These are phyloP conservation scores for Microcebus murinus DNA, from an alignment of 2,113 vertebrate genomes.

Conservation along the genomic window DNA sequence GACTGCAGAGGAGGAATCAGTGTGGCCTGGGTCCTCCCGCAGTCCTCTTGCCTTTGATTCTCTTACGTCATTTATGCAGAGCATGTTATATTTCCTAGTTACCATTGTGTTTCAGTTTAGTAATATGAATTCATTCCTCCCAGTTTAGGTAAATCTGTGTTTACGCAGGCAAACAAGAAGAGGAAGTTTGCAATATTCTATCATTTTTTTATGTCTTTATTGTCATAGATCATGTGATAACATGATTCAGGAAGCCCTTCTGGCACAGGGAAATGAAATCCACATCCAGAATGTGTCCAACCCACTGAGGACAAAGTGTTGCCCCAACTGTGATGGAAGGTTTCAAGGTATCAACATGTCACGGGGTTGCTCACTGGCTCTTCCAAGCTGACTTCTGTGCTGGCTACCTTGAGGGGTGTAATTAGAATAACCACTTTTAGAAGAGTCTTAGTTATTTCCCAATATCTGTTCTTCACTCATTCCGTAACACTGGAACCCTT, in stretches of 20 bases:
- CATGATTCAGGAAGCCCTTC: not conserved
- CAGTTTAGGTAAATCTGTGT: not conserved
- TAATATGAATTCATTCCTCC: not conserved
- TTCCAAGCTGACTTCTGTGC: no score
- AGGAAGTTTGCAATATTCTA: not conserved
- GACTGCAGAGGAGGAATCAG: not conserved
- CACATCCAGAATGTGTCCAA: no score
- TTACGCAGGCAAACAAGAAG: not conserved
- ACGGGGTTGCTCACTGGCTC: no score
- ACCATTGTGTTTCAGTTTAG: not conserved
- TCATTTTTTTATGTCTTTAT: not conserved
- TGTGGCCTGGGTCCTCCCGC: not conserved
- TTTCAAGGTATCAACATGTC: no score
- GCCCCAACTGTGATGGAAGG: no score
- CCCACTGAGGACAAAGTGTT: no score
- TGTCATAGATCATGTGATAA: not conserved
- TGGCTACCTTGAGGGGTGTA: no score
- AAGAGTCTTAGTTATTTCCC: no score
- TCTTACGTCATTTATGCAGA: not conserved
- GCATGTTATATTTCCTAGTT: not conserved
- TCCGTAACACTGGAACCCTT: no score
- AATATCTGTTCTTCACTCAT: no score
- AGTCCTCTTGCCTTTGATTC: not conserved
- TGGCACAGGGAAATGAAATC: no score
- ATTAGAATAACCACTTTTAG: no score